Percentiles rank a stretch among this genome's conserved stretches.
Conservation (phyloP, 2,888 invertebrate species). For the Auanema sp. region DNA sequence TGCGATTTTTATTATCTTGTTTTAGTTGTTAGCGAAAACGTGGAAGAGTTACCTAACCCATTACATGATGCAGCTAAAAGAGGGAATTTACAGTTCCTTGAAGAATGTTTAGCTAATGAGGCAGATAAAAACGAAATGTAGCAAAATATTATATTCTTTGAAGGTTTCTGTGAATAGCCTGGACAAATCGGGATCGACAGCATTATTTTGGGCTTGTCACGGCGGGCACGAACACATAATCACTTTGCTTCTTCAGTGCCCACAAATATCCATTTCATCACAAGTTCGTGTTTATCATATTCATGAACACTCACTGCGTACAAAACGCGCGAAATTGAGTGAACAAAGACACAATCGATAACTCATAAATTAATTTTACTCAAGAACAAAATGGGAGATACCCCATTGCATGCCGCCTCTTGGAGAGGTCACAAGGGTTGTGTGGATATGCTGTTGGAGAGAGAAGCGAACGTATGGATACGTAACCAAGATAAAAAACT, state of each 20-base stretch:
- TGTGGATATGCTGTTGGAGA: conserved; percentile 69
- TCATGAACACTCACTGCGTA: not conserved
- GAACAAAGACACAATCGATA: conserved; percentile 1
- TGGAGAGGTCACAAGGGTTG: conserved; percentile 71
- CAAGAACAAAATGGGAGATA: conserved; percentile 75
- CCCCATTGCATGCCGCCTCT: conserved; percentile 72
- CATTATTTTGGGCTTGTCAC: conserved; percentile 74
- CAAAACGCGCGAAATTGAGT: no score
- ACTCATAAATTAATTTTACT: no score
- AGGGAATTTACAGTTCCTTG: conserved; percentile 72
- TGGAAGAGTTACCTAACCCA: conserved; percentile 71
- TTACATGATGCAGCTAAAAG: conserved; percentile 74
- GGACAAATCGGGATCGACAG: conserved; percentile 73
- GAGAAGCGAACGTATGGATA: conserved; percentile 68
- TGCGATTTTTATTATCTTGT: not conserved
- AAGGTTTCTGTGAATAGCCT: conserved; percentile 72
- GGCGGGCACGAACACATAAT: conserved; percentile 72
- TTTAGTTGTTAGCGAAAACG: conserved; percentile 51
- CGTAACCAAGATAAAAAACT: conserved; percentile 70
- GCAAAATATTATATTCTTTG: not conserved
- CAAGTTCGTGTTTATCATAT: conserved; percentile 62
- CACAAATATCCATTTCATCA: conserved; percentile 67
- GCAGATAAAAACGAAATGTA: conserved; percentile 62
- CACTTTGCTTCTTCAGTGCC: conserved; percentile 67
- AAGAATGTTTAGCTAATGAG: conserved; percentile 71